These are phyloP conservation scores for Lacanobia wlatinum DNA, from an alignment of 2,888 invertebrate genomes.

Conservation along the genomic window DNA sequence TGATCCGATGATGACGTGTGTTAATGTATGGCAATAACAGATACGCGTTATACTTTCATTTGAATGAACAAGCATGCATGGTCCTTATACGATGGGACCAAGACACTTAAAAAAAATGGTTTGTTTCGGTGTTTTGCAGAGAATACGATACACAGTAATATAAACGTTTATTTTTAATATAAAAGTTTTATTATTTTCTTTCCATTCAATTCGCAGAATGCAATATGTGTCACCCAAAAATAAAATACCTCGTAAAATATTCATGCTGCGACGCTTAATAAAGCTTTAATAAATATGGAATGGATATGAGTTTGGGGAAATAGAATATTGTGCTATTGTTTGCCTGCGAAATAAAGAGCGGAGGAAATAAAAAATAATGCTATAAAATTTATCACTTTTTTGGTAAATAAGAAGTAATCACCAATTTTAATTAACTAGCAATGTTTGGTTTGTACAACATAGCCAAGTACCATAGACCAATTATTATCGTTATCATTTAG, in stretches of 20 bases:
- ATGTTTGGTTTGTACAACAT: too few species aligned
- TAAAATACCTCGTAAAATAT: background rate
- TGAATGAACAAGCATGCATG: background rate
- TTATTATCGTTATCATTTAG: too few species aligned
- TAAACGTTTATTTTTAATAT: background rate
- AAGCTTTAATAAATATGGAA: slow-evolving; percentile 16
- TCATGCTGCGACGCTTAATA: background rate
- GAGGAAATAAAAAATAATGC: background rate
- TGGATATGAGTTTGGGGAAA: background rate
- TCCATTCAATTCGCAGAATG: background rate
- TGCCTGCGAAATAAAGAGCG: background rate
- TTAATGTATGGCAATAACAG: background rate
- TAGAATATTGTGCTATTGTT: background rate
- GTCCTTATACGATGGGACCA: too few species aligned
- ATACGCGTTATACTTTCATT: background rate
- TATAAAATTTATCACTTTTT: background rate
- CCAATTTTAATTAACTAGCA: background rate
- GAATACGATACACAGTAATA: background rate
- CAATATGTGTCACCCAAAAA: background rate
- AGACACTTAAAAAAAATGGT: too few species aligned
- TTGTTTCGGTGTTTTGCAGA: too few species aligned
- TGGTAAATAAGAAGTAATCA: too few species aligned
- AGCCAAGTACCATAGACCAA: too few species aligned
- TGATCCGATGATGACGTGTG: background rate
- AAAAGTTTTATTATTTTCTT: background rate